phyloP scores from a whole-genome alignment of 2,888 invertebrate species.

The Tryphoninae sp. region DNA sequence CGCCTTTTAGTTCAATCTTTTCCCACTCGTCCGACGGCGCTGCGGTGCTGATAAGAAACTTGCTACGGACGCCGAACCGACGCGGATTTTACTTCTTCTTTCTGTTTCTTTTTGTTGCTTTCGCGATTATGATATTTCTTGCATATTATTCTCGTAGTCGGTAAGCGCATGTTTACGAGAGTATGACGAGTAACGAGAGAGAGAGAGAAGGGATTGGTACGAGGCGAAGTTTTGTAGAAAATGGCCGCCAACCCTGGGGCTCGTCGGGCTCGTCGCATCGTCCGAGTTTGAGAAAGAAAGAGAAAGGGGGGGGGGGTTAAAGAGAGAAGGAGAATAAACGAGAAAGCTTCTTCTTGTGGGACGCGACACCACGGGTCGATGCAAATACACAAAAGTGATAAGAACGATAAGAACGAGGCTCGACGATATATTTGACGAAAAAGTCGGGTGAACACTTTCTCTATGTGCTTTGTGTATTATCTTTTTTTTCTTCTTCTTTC shows the following conservation, averaged over 20 bases:
- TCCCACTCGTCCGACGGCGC: slow-evolving; percentile 1
- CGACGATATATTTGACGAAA: slow-evolving; percentile 27
- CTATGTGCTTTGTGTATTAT: slow-evolving; percentile 3
- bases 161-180: slow-evolving; percentile 4
- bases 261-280: neutral
- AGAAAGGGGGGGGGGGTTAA: neutral
- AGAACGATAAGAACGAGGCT: neutral
- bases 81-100: neutral
- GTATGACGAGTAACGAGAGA: neutral
- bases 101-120: slow-evolving; percentile 1
- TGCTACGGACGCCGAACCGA: slow-evolving; percentile 51
- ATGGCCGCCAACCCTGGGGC: neutral
- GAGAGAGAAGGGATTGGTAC: neutral
- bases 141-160: neutral
- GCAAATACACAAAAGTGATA: slow-evolving; percentile 15
- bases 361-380: neutral
- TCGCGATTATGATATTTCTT: neutral
- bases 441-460: slow-evolving; percentile 19
- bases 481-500: neutral
- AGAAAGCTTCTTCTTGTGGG: neutral
- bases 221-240: no score
- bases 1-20: slow-evolving; percentile 27
- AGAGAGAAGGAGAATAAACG: neutral
- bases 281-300: neutral
- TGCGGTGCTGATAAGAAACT: slow-evolving; percentile 56